A percentile compares a stretch with the other conserved stretches of the same genome.
These are phyloP conservation scores for Schizopygopsis malacanthus DNA, from an alignment of 2,797 vertebrate species.

Conservation along the genomic window DNA sequence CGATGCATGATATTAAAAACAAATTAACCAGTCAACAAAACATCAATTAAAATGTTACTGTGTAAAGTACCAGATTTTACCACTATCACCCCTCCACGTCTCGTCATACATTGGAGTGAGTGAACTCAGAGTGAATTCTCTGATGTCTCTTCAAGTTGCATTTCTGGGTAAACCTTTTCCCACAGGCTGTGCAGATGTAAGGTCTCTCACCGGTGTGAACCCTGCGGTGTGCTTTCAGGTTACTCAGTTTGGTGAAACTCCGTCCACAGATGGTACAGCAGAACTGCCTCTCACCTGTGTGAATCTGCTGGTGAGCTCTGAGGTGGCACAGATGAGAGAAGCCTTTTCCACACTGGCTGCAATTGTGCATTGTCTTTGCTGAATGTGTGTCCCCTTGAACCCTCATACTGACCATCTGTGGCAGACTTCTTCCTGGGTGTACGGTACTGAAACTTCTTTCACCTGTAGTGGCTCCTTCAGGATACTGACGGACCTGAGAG, in stretches of 20 bases:
- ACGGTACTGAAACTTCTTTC: constrained; percentile 62
- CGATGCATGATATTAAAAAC: neutral
- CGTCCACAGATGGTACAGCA: constrained; percentile 79
- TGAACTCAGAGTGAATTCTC: constrained; percentile 72
- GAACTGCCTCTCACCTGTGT: constrained; percentile 83
- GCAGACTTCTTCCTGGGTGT: constrained; percentile 54
- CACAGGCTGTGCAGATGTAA: constrained; percentile 79
- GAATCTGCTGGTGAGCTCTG: constrained; percentile 80
- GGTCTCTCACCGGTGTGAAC: constrained; percentile 83
- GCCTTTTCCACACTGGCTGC: constrained; percentile 78
- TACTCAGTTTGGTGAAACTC: constrained; percentile 84
- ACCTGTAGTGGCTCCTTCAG: constrained; percentile 59
- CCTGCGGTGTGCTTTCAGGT: constrained; percentile 81
- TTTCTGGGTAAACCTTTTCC: constrained; percentile 84
- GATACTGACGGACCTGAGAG: constrained; percentile 53
- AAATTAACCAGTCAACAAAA: neutral
- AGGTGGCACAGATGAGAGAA: constrained; percentile 82
- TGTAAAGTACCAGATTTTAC: neutral
- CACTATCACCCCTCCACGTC: neutral
- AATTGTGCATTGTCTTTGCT: constrained; percentile 60
- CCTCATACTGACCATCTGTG: constrained; percentile 65
- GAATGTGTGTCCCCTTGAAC: constrained; percentile 64
- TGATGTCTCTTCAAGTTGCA: constrained; percentile 84
- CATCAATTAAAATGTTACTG: neutral
- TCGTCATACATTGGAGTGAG: constrained; percentile 45